A percentile compares a stretch with the other conserved stretches of the same genome.
Conservation (phyloP, 2,888 invertebrate species). For the Gibbula magus region DNA sequence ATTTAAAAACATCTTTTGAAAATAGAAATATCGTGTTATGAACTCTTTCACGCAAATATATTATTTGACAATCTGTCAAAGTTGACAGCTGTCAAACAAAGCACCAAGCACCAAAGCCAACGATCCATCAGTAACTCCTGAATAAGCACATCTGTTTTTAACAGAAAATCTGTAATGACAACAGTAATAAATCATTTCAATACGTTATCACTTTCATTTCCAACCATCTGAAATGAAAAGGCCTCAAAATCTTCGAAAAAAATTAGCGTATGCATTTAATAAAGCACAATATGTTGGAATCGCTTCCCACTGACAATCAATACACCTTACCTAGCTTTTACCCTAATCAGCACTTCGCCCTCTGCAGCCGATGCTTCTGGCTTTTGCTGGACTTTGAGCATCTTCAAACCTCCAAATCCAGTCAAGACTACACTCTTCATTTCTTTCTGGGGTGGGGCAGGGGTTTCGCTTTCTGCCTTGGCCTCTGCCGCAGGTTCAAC, state of each 20-base stretch:
- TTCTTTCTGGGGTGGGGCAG: slow-evolving; percentile 81
- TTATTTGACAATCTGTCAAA: no score
- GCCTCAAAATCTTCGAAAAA: background rate
- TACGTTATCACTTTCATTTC: background rate
- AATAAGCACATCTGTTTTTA: background rate
- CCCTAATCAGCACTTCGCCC: slow-evolving; percentile 85
- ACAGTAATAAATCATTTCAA: background rate
- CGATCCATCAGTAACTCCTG: background rate
- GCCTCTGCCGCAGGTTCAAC: slow-evolving; percentile 34
- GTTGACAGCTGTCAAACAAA: background rate
- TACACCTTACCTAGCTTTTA: slow-evolving; percentile 88
- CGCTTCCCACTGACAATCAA: slow-evolving; percentile 2
- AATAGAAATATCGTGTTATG: no score
- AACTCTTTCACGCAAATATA: no score
- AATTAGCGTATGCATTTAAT: background rate
- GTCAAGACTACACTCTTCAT: slow-evolving; percentile 90
- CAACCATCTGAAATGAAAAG: background rate
- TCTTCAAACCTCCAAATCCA: slow-evolving; percentile 90
- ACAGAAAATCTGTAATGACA: background rate
- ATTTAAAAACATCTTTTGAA: no score
- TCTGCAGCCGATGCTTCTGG: slow-evolving; percentile 81
- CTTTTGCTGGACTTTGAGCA: slow-evolving; percentile 88
- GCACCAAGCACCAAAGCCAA: background rate
- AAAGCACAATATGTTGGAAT: background rate
- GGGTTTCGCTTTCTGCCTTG: slow-evolving; percentile 48